phyloP scores from a whole-genome alignment of 2,888 invertebrate genomes.

The Tiphia femorata region DNA sequence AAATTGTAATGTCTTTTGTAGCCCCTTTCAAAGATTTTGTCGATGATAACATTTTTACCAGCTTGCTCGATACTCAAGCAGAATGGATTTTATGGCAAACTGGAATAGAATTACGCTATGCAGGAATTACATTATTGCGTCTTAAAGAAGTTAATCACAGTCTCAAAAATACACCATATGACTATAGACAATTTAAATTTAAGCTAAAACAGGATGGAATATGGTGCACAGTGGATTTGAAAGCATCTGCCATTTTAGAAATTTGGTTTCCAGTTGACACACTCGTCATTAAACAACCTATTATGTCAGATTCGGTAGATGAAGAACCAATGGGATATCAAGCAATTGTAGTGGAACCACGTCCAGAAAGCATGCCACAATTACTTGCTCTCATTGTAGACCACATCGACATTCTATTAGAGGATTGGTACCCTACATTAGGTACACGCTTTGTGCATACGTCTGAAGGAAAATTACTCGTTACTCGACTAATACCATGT shows the following conservation, averaged over 20 bases:
- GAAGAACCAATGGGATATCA: slow-evolving; percentile 74
- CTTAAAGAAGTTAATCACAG: slow-evolving; percentile 83
- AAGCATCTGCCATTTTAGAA: slow-evolving; percentile 86
- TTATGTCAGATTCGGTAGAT: slow-evolving; percentile 59
- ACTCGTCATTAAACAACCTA: slow-evolving; percentile 72
- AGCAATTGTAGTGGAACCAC: slow-evolving; percentile 82
- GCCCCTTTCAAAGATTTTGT: slow-evolving; percentile 79
- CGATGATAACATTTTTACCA: slow-evolving; percentile 74
- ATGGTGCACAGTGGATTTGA: slow-evolving; percentile 88
- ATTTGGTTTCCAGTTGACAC: slow-evolving; percentile 83
- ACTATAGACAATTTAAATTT: slow-evolving; percentile 74
- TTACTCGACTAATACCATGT: slow-evolving; percentile 94
- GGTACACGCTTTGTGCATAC: slow-evolving; percentile 98
- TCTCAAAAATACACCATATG: slow-evolving; percentile 71
- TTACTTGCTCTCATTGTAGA: slow-evolving; percentile 91
- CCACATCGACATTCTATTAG: slow-evolving; percentile 94
- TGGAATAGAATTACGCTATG: slow-evolving; percentile 88
- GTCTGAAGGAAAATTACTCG: slow-evolving; percentile 93
- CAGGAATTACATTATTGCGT: slow-evolving; percentile 84
- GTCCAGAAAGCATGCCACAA: slow-evolving; percentile 83
- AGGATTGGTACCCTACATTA: slow-evolving; percentile 98
- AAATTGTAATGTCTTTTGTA: slow-evolving; percentile 82
- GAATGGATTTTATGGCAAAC: slow-evolving; percentile 97
- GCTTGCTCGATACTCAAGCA: slow-evolving; percentile 78
- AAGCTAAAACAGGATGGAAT: slow-evolving; percentile 85